Evolutionary conservation across 2,888 invertebrate genomes (phyloP).

Genomic region (Eilema sororculum): DNA sequence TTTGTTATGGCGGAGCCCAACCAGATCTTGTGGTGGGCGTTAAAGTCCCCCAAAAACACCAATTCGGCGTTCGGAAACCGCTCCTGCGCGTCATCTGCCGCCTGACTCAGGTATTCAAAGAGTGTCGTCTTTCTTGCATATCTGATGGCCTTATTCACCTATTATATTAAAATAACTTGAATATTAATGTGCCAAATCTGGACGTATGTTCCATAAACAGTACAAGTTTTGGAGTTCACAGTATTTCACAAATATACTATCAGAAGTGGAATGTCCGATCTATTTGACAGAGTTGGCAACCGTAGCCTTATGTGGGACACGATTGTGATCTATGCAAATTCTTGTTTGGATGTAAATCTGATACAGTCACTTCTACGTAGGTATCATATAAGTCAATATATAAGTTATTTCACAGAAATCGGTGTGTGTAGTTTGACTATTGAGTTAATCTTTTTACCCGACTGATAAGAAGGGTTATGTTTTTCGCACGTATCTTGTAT

Average conservation of each 20-base stretch:
- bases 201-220: conserved; percentile 16
- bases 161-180: conserved; percentile 15
- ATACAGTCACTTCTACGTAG: conserved; percentile 14
- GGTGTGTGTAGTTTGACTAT: conserved; percentile 31
- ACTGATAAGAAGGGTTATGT: too few species aligned
- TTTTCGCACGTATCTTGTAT: too few species aligned
- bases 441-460: neutral
- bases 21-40: too few species aligned
- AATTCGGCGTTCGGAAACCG: too few species aligned
- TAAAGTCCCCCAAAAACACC: too few species aligned
- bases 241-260: conserved; percentile 18
- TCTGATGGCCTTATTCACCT: conserved; percentile 17
- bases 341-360: conserved; percentile 45
- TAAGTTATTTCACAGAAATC: too few species aligned
- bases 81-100: too few species aligned
- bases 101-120: too few species aligned
- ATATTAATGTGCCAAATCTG: conserved; percentile 19
- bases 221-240: conserved; percentile 16
- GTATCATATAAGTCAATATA: conserved; percentile 30
- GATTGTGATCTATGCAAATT: conserved; percentile 56
- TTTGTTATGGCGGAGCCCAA: too few species aligned
- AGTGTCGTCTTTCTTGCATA: conserved; percentile 17
- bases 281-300: conserved; percentile 26
- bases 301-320: conserved; percentile 38
- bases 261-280: conserved; percentile 30